Conservation (phyloP, 2,113 vertebrate species). For the Aepyceros melampus region DNA sequence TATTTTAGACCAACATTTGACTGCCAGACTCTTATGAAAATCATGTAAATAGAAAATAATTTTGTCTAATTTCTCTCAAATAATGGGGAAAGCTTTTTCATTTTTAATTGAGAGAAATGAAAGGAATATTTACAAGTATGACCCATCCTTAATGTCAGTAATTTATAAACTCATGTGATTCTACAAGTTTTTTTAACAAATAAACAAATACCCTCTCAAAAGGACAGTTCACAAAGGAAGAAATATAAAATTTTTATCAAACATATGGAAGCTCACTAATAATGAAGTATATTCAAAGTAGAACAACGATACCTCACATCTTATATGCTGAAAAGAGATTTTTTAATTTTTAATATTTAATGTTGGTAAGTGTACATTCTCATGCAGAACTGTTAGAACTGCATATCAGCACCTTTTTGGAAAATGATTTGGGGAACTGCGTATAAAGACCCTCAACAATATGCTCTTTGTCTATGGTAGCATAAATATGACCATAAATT, state of each 20-base stretch:
- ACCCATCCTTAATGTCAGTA: background rate
- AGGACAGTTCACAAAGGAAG: background rate
- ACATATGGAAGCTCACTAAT: background rate
- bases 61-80: background rate
- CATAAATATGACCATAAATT: background rate
- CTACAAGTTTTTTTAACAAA: background rate
- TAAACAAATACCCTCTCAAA: background rate
- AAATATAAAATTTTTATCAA: background rate
- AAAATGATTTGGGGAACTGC: background rate
- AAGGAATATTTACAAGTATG: background rate
- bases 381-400: background rate
- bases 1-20: background rate
- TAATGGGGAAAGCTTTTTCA: background rate
- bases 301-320: background rate
- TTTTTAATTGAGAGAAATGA: slow-evolving; percentile 9
- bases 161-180: background rate
- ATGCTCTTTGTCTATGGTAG: background rate
- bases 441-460: background rate
- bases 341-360: background rate
- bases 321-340: background rate
- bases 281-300: background rate
- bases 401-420: background rate
- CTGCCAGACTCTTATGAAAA: background rate
- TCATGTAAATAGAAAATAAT: background rate
- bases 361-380: background rate